Evolutionary conservation across 2,113 vertebrate genomes (phyloP), one percentile per base, ranked within the genome.

Genomic region (Tylochromis polylepis): DNA sequence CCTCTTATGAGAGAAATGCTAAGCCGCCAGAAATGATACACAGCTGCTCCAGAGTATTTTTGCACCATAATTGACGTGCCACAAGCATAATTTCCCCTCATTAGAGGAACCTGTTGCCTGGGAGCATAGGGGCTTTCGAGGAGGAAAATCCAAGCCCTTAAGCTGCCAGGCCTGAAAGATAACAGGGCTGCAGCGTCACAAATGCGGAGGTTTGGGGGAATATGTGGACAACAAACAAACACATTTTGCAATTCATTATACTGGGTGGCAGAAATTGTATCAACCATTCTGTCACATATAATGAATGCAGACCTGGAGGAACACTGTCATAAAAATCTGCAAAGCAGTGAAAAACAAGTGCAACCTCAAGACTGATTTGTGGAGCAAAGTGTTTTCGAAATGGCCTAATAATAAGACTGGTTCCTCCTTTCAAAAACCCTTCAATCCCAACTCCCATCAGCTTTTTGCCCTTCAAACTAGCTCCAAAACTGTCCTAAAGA

Each of bases 71-170:
- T 83, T 93, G 92, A 90, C 43, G 31, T 92, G 84, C 88, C 86
- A 89, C 59, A 85, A 86, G 85, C 88, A 89, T 91, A 89, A 93
- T 92, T 91, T 90, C 82, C 80, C 89, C 86, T 92, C 89, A 91
- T 92, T 94, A 94, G 86, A 90, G 80, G 43, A 84, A 93, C 92
- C 85, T 92, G 93, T 93, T 94, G 91, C 89, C 88, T 60, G 57
- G 70, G 80, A 93, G 91, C 86, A 85, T 11, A 62, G 65, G 75
- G 86, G 88, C 81, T 86, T 87, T 79, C 59, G 83, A 85, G 18
- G 80, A 89, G 29, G 72, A 91, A 82, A 88, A 88, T 79, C 80
- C 62, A 60, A 90, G 81, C 72, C 87, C 87, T 89, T 82, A 85
- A 91, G 89, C 82, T 78, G 75, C 77, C 81, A 81, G 79, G 58